Percentiles rank a stretch among this genome's conserved stretches.
Conservation (phyloP, 2,797 vertebrate species). For the Coranthus polyacanthus region DNA sequence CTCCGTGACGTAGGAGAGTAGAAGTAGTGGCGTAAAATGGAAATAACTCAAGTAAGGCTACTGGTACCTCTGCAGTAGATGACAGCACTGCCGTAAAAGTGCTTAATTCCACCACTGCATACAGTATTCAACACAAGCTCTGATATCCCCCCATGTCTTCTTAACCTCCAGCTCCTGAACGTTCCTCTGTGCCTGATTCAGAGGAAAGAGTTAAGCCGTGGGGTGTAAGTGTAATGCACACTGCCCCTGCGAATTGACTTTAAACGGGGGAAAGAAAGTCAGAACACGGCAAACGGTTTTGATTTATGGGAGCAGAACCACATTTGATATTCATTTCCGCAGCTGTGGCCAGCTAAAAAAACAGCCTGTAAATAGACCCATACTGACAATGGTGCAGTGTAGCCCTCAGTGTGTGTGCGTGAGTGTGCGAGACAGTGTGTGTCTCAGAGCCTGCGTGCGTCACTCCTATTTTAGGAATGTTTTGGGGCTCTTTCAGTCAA, state of each 20-base stretch:
- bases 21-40: too few relatives aligned
- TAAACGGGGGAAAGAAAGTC: constrained; percentile 77
- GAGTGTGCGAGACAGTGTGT: constrained; percentile 52
- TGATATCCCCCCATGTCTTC: constrained; percentile 18
- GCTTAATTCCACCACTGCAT: too few relatives aligned
- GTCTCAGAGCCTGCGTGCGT: constrained; percentile 74
- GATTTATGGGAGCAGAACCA: constrained; percentile 84
- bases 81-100: too few relatives aligned
- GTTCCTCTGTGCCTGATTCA: constrained; percentile 53
- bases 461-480: constrained; percentile 84
- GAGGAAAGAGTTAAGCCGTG: constrained; percentile 69
- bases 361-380: constrained; percentile 79
- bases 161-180: constrained; percentile 47
- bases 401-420: constrained; percentile 58
- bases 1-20: too few relatives aligned
- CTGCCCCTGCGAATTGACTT: constrained; percentile 73
- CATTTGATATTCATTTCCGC: constrained; percentile 87
- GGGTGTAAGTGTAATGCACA: constrained; percentile 70
- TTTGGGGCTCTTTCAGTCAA: constrained; percentile 78
- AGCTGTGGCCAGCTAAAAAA: constrained; percentile 84
- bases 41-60: too few relatives aligned
- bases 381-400: constrained; percentile 79
- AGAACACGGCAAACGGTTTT: constrained; percentile 79
- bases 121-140: constrained; percentile 48
- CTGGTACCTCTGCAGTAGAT: too few relatives aligned